Conservation (phyloP, 2,888 invertebrate species). For the Drosophila bunnanda region DNA sequence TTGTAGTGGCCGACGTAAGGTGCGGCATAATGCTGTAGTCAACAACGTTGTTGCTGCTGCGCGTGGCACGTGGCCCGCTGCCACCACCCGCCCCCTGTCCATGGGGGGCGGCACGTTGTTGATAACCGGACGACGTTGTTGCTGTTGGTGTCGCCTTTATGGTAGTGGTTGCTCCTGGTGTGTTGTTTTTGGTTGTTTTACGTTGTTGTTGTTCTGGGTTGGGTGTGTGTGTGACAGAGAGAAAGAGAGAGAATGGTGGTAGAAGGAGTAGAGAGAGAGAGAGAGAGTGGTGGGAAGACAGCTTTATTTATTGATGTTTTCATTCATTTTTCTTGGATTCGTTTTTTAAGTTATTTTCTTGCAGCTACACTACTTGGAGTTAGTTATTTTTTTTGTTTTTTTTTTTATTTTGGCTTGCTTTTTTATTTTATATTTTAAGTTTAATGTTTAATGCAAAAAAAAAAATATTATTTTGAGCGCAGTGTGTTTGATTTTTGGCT, state of each 20-base stretch:
- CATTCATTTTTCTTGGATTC: slow-evolving; percentile 38
- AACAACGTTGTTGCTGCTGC: slow-evolving; percentile 72
- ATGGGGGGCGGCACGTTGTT: slow-evolving; percentile 51
- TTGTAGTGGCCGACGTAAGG: slow-evolving; percentile 43
- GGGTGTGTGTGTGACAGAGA: slow-evolving; percentile 51
- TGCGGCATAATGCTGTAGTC: slow-evolving; percentile 65
- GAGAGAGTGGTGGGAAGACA: slow-evolving; percentile 79
- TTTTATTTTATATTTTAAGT: slow-evolving; percentile 22
- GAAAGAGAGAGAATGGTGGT: slow-evolving; percentile 26
- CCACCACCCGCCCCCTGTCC: slow-evolving; percentile 45
- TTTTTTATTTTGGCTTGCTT: slow-evolving; percentile 44
- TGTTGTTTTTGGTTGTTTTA: slow-evolving; percentile 40
- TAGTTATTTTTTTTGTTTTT: slow-evolving; percentile 60
- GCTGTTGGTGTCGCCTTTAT: slow-evolving; percentile 49
- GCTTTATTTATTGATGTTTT: slow-evolving; percentile 58
- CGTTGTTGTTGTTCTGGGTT: slow-evolving; percentile 25
- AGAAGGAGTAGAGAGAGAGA: slow-evolving; percentile 48
- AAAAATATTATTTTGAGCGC: slow-evolving; percentile 44
- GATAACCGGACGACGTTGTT: slow-evolving; percentile 59
- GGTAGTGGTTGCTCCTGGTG: slow-evolving; percentile 38
- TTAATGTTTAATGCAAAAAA: slow-evolving; percentile 53
- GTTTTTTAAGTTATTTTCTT: slow-evolving; percentile 65
- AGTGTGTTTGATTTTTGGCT: slow-evolving; percentile 34
- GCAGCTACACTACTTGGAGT: slow-evolving; percentile 74
- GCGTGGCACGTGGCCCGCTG: slow-evolving; percentile 38